Evolutionary conservation across 2,797 vertebrate species (phyloP), one percentile per base, ranked within the genome.

Genomic region (Sciaenops ocellatus): DNA sequence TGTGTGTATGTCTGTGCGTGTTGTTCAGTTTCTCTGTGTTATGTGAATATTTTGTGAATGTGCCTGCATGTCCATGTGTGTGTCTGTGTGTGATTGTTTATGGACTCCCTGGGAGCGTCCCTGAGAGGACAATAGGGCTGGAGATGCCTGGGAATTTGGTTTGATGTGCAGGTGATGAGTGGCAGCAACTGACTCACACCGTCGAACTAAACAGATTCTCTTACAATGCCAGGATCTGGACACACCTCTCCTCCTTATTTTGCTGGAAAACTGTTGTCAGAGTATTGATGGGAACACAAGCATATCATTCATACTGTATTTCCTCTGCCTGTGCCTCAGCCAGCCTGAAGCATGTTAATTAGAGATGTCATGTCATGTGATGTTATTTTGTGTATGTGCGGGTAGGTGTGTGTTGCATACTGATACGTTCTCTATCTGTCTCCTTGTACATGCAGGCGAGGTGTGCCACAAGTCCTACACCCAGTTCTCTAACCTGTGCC

Each of bases 381-480:
- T 91, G 62, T 69, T 9, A 61, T 77, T 66, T 60, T 67, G 17
- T 78, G 13, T 65, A 30, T 75, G 13, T 69, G 57, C 5, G 30
- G n/a, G 50, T 72, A 2, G 12, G 61, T 75, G 63, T 76, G 63
- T 80, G 55, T 60, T 71, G 59, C 73, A 44, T 72, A 67, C 80
- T 94, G 30, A 94, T 79, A 63, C 41, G 3, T 54, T 69, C 28
- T 75, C 1, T 84, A 48, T 90, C 78, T 91, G 88, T 94, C 80
- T 93, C 83, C 78, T 18, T 94, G 88, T 92, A 67, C 79, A 82
- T 86, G 92, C 95, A 99, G 98, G 98, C 93, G 98, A 99, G 95
- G 98, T 99, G 90, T 99, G 98, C 96, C 98, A 99, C 96, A 99
- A 99, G 95, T 99, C 98, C 93, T 99, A 99, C 96, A 99, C 98